Evolutionary conservation across 2,888 invertebrate genomes (phyloP).

Genomic region (Apamea crenata): DNA sequence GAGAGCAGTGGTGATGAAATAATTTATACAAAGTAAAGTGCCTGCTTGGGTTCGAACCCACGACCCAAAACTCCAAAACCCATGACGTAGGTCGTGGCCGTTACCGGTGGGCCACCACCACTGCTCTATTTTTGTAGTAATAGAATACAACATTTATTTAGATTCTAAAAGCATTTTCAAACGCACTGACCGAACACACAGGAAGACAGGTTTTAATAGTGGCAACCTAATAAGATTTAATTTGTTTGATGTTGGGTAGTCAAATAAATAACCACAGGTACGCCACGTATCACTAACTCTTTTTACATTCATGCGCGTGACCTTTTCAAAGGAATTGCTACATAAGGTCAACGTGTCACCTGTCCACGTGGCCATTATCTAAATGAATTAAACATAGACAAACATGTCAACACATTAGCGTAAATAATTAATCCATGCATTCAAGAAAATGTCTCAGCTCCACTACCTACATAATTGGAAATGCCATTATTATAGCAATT

Average conservation of each 20-base stretch:
- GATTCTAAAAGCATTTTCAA: neutral
- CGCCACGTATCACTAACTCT: neutral
- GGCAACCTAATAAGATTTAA: neutral
- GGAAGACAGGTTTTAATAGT: no score
- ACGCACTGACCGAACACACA: neutral
- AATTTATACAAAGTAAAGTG: neutral
- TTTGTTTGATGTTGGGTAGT: neutral
- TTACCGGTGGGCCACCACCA: neutral
- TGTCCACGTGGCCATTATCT: conserved; percentile 11
- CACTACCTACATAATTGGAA: neutral
- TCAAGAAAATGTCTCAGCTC: neutral
- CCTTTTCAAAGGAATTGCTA: conserved; percentile 4
- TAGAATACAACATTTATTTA: neutral
- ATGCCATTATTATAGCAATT: neutral
- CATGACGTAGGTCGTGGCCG: neutral
- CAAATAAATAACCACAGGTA: neutral
- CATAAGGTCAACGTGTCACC: conserved; percentile 3
- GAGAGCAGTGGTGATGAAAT: neutral
- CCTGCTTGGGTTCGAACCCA: neutral
- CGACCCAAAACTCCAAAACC: neutral
- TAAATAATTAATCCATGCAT: neutral
- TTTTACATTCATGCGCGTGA: neutral
- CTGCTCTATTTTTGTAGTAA: neutral
- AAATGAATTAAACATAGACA: conserved; percentile 33
- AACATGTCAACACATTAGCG: neutral